Evolutionary conservation across 2,888 invertebrate genomes (phyloP), one percentile per base, ranked within the genome.

Genomic region (Reticulitermes lucifugus): DNA sequence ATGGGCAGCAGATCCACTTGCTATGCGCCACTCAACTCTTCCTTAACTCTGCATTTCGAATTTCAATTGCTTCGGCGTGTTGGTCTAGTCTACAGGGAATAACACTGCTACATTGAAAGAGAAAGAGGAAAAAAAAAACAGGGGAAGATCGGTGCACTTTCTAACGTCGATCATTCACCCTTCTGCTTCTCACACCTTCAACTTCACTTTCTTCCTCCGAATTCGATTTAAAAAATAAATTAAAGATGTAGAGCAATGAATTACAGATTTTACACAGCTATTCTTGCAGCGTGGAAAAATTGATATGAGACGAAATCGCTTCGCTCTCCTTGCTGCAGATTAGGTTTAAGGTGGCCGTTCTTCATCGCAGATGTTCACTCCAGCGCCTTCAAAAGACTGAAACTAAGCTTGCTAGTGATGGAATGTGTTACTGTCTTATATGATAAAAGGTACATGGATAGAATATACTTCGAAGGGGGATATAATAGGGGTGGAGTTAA

Each of bases 121-220:
- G 12, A 70, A 70, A 70, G 70, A 70, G 14, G 29, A 25, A 14
- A 6, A 25, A 1, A 25, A 55, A 2, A 7, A 7, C 1, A 65
- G 9, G 4, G 35, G 25, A 71, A 73, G 35, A 12, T 41, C 22
- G 41, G 21, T 35, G 73, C 73, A 73, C 73, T 73, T 73, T 73
- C 73, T 73, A 73, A 35, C 73, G 14, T 35, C 73, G 73, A 73
- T 73, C 73, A 73, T 73, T 73, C 73, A 73, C 73, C 73, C 73
- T 73, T 73, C 41, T 18, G 41, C 73, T 35, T 21, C 41, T 35
- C 41, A 35, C 73, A 14, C 73, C 73, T 73, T 35, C 73, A n/a
- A 65, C 73, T 18, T 73, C 73, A 73, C 73, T 73, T 73, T 73
- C 73, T 73, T 73, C 70, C n/a, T 70, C 70, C 29, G 25, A 70